Base-by-base conservation (phyloP, 2,113 vertebrate species). In the Puma concolor region DNA sequence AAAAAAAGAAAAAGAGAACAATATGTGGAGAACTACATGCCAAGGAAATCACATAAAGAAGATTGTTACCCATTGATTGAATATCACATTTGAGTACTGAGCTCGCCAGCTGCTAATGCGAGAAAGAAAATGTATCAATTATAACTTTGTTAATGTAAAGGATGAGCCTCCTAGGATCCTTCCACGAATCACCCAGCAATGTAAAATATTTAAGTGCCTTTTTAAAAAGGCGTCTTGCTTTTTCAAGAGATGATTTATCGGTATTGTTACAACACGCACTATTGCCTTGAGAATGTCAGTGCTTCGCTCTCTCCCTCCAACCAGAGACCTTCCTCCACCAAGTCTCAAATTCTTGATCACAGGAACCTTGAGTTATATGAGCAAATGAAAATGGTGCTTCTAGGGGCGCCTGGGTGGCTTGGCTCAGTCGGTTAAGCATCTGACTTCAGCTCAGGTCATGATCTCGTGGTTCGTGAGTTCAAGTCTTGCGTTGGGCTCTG, bases 251-350 rank as follows among this genome's bases (percentile, higher is more conserved):
- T 23, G 71, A 82, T 36, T 25, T 67, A 25, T 19, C 33, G 19
- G 41, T 7, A 12, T 11, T n/a, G 50, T 36, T 16, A 15, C 16
- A 29, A 31, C 21, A 36, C 0, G 48, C 0, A 2, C 23, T 5
- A 2, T 23, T 15, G 12, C 14, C 29, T 44, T 0, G 64, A 54
- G 23, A 44, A 44, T 27, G 0, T 5, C 44, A 0, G 12, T 0
- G 0, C 27, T 27, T 64, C 2, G 0, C 2, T 0, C 29, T 33
- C 69, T 15, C 41, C 67, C 31, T 41, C 83, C 25, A 21, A 1
- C 31, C 52, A 7, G 36, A 7, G n/a, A 1, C 21, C 50, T 16
- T 21, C 14, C 72, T 48, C 12, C 50, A 15, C 27, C 41, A 31
- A 10, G 52, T 16, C 19, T 19, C 33, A 27, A 10, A 66, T 14